These are phyloP conservation scores for Pseudomyrmex cubaensis DNA, from an alignment of 1,140 invertebrate genomes.

Conservation along the genomic window DNA sequence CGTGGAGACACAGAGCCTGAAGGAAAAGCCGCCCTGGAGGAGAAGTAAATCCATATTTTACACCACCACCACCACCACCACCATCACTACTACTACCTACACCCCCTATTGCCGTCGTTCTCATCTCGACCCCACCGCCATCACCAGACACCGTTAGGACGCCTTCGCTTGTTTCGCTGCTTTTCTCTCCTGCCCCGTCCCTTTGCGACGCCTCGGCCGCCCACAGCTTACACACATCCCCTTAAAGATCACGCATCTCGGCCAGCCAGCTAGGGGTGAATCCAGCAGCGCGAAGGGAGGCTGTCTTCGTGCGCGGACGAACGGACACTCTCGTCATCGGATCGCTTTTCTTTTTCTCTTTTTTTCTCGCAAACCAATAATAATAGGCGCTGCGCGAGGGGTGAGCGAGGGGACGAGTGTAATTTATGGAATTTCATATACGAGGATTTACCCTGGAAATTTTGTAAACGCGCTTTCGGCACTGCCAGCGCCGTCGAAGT, in stretches of 20 bases:
- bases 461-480: slow-evolving; percentile 50
- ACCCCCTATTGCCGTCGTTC: slow-evolving; percentile 42
- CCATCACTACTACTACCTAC: slow-evolving; percentile 36
- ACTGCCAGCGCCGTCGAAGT: not conserved
- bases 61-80: slow-evolving; percentile 78
- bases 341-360: slow-evolving; percentile 44
- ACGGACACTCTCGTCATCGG: slow-evolving; percentile 71
- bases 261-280: slow-evolving; percentile 58
- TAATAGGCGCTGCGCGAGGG: slow-evolving; percentile 48
- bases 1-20: slow-evolving; percentile 77
- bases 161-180: slow-evolving; percentile 81
- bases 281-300: slow-evolving; percentile 64
- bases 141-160: slow-evolving; percentile 66
- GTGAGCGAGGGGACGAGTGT: slow-evolving; percentile 30
- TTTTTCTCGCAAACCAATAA: slow-evolving; percentile 44
- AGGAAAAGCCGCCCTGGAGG: slow-evolving; percentile 81
- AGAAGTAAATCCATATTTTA: slow-evolving; percentile 85
- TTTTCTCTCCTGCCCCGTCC: slow-evolving; percentile 62
- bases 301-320: slow-evolving; percentile 60
- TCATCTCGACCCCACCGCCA: slow-evolving; percentile 51
- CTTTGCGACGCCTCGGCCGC: slow-evolving; percentile 53
- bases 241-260: slow-evolving; percentile 74
- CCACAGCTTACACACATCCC: slow-evolving; percentile 73
- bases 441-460: slow-evolving; percentile 58
- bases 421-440: slow-evolving; percentile 71